Evolutionary conservation across 2,888 invertebrate genomes (phyloP), one percentile per base, ranked within the genome.

Genomic region (Notodonta dromedarius): DNA sequence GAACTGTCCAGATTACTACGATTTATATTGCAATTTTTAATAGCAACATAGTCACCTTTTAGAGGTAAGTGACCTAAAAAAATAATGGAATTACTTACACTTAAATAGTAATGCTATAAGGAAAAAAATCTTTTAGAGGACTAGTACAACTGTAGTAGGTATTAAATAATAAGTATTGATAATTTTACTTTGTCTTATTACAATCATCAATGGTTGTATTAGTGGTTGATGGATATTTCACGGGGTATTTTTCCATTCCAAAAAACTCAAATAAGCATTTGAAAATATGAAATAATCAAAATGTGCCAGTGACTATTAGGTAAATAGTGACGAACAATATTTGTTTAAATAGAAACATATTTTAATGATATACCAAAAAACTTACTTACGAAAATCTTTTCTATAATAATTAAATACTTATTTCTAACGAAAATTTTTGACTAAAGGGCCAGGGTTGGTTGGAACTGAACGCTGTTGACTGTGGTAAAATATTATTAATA

Each of bases 381-480:
- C 84, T 86, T 86, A 85, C 84, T 71, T 78, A 79, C 75, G 73
- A 73, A 77, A 73, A 75, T 76, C 73, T 77, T 75, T 68, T 50
- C 76, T 77, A 75, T 69, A 63, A 75, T 69, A 65, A 86, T 90
- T 90, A 90, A 91, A 91, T 89, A 90, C 89, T 90, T 91, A 91
- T 79, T 24, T 74, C 89, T 90, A 91, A 91, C 86, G 78, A 90
- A 90, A 88, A 64, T 69, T 79, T 85, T 89, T 90, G 90, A 92
- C 90, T 91, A 90, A 87, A 83, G 85, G 82, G 88, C 88, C 90
- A 86, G 88, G 88, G 87, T 91, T 92, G 88, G 87, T 91, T 92
- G 88, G 88, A 91, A 79, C 78, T 76, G 74, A 63, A 66, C 61
- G 67, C 63, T 63, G 61, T 72, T 73, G 68, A 76, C 72, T 76